Evolutionary conservation across 2,888 invertebrate species (phyloP).

Genomic region (Leuctra nigra): DNA sequence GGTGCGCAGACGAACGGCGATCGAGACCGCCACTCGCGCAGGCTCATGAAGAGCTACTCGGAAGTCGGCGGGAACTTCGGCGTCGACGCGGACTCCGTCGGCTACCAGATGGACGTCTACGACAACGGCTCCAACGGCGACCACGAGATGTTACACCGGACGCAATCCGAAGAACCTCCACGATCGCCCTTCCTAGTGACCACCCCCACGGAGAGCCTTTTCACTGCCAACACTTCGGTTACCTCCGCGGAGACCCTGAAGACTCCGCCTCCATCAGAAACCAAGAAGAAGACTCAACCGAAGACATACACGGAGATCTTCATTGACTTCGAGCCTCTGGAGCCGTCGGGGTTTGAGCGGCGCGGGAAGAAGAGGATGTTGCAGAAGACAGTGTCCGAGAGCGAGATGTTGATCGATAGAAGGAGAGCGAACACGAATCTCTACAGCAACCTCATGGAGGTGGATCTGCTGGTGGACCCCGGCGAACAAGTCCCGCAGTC

Average conservation of each 20-base stretch:
- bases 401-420: conserved; percentile 62
- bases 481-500: conserved; percentile 15
- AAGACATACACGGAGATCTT: conserved; percentile 73
- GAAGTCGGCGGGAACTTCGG: conserved; percentile 52
- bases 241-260: conserved; percentile 17
- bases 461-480: conserved; percentile 20
- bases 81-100: conserved; percentile 32
- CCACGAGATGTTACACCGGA: conserved; percentile 72
- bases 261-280: conserved; percentile 14
- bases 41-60: conserved; percentile 76
- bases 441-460: conserved; percentile 30
- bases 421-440: conserved; percentile 18
- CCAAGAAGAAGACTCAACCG: conserved; percentile 14
- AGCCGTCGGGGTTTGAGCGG: conserved; percentile 54
- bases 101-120: conserved; percentile 18
- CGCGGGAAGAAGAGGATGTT: conserved; percentile 38
- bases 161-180: conserved; percentile 79
- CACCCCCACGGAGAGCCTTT: conserved; percentile 44
- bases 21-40: conserved; percentile 57
- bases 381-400: conserved; percentile 74
- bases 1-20: conserved; percentile 83
- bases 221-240: conserved; percentile 18
- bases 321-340: conserved; percentile 82
- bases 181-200: conserved; percentile 62
- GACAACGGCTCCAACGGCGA: conserved; percentile 38